phyloP scores from a whole-genome alignment of 2,797 vertebrate genomes.

The Tinamus major region DNA sequence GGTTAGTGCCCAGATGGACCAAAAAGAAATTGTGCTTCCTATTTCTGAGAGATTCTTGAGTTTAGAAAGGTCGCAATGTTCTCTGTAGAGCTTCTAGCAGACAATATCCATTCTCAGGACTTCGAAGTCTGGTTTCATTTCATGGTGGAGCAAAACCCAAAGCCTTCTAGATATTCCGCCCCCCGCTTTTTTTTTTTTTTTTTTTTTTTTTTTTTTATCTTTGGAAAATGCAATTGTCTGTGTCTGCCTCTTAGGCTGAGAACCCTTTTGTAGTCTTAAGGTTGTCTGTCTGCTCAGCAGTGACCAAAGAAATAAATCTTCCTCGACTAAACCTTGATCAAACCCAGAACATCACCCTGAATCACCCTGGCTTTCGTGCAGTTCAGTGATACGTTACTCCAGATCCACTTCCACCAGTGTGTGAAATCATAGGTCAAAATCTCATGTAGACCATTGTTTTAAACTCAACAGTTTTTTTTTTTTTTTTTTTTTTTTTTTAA shows the following conservation, averaged over 20 bases:
- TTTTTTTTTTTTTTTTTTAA: too few relatives aligned
- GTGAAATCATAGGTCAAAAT: not conserved
- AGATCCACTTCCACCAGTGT: not conserved
- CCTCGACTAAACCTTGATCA: not conserved
- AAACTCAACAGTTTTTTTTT: not conserved
- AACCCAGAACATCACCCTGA: not conserved
- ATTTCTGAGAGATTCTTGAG: not conserved
- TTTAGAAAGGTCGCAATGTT: not conserved
- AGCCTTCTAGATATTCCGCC: fast-evolving
- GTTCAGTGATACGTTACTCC: not conserved
- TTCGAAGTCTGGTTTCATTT: not conserved
- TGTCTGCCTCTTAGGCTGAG: not conserved
- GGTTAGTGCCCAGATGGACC: not conserved
- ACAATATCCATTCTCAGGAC: not conserved
- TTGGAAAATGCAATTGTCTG: not conserved
- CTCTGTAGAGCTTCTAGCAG: not conserved
- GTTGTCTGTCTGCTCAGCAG: not conserved
- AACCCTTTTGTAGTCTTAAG: not conserved
- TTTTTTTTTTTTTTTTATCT: not conserved
- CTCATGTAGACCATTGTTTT: not conserved
- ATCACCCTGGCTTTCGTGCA: not conserved
- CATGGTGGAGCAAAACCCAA: not conserved
- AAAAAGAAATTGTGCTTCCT: not conserved
- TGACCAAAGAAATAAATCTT: not conserved
- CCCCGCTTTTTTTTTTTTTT: too few relatives aligned